These are phyloP conservation scores for Toxonevra muliebris DNA, from an alignment of 2,888 invertebrate species.

Conservation along the genomic window DNA sequence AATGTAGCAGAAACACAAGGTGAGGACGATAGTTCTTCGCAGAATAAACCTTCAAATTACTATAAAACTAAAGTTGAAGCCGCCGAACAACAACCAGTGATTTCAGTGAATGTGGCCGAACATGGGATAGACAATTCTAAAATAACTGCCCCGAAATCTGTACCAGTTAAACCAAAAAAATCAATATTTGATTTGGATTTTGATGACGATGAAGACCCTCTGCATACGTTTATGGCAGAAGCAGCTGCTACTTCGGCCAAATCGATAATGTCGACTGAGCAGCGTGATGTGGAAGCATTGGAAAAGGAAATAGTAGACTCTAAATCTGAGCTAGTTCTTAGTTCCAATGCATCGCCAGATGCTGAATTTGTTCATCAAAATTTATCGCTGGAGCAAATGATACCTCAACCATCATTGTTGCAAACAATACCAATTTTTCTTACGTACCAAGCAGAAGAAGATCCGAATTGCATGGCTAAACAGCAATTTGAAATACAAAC, in stretches of 20 bases:
- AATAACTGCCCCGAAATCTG: slow-evolving; percentile 18
- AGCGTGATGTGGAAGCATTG: neutral
- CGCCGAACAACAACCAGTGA: slow-evolving; percentile 10
- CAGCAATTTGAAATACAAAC: slow-evolving; percentile 55
- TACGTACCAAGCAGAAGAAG: slow-evolving; percentile 52
- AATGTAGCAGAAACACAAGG: neutral
- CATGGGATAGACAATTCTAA: neutral
- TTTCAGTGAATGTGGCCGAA: neutral
- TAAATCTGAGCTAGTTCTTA: neutral
- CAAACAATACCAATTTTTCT: slow-evolving; percentile 35
- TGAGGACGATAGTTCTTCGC: neutral
- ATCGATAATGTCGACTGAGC: neutral
- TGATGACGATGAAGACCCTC: slow-evolving; percentile 62
- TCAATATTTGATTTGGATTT: slow-evolving; percentile 65
- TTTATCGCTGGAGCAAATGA: slow-evolving; percentile 11
- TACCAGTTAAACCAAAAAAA: slow-evolving; percentile 52
- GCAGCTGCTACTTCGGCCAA: slow-evolving; percentile 25
- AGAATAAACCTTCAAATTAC: slow-evolving; percentile 9
- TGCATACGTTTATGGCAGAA: slow-evolving; percentile 52
- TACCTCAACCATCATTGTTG: slow-evolving; percentile 11
- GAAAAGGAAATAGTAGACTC: neutral
- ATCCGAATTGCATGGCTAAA: slow-evolving; percentile 59
- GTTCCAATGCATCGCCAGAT: slow-evolving; percentile 8
- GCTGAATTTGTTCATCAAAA: slow-evolving; percentile 12
- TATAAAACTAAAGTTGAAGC: slow-evolving; percentile 18